Base-by-base conservation (phyloP, 2,797 vertebrate genomes). In the Onychomys leucogaster region DNA sequence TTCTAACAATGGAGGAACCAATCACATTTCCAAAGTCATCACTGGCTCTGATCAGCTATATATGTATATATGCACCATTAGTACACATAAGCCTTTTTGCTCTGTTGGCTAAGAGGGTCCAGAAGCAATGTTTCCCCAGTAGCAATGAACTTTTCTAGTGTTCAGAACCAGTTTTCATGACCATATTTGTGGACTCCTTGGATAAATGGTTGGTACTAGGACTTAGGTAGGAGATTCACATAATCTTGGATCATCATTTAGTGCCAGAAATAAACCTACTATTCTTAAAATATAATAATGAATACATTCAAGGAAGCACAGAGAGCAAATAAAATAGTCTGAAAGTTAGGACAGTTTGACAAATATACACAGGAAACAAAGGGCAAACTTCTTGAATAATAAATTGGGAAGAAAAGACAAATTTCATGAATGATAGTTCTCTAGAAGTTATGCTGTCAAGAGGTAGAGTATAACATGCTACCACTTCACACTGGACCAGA, bases 1-100 rank as follows among this genome's bases (percentile, higher is more conserved):
- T 97, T 96, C 19, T 59, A 94, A 76, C 46, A 73, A 76, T 67
- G 37, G 78, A 52, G 96, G 69, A 97, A 37, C 63, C 93, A 95
- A 89, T 95, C 52, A 82, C 67, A 73, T 67, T 96, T 96, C 41
- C 75, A 96, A 93, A 0, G 19, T 87, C 92, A 78, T 86, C 49
- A 71, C 8, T 97, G 92, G 63, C 55, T 88, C 90, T 81, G 25
- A 63, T 83, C 76, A 77, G 41, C 80, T 96, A 4, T 87, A 34
- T 69, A 34, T 88, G 10, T 84, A 19, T 75, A 55, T 55, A 55
- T 55, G 16, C 14, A 55, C 16, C 17, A 4, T 55, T 55, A 55
- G 55, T 55, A 55, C 19, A 49, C 32, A 46, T 7, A 57, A 29
- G 2, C 11, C 17, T 85, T 13, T 14, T 94, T 84, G 13, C 5